phyloP scores from a whole-genome alignment of 1,140 invertebrate species.

The Drosophila prosaltans region DNA sequence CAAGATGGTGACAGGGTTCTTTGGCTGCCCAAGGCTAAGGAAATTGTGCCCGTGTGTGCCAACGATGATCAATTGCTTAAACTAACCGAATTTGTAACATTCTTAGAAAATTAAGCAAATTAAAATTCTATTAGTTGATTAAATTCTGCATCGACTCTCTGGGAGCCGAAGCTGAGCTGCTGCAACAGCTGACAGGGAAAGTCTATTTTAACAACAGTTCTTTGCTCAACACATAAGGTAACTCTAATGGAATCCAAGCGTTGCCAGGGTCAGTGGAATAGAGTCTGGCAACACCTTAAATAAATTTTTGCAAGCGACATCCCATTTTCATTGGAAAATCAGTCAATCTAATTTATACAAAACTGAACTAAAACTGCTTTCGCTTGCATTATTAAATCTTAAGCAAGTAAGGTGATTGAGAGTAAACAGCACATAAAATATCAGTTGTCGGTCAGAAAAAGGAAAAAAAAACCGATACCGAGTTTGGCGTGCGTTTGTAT shows the following conservation, averaged over 20 bases:
- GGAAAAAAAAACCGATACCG: slow-evolving; percentile 58
- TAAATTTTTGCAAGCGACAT: slow-evolving; percentile 52
- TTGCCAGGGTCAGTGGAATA: background rate
- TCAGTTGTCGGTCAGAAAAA: slow-evolving; percentile 20
- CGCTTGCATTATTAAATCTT: slow-evolving; percentile 7
- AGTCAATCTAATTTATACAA: slow-evolving; percentile 39
- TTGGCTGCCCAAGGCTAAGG: slow-evolving; percentile 53
- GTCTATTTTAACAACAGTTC: too few relatives aligned
- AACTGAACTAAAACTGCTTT: slow-evolving; percentile 32
- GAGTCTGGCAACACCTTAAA: slow-evolving; percentile 26
- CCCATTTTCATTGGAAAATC: slow-evolving; percentile 68
- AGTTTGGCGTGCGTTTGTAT: slow-evolving; percentile 62
- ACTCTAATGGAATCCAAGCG: background rate
- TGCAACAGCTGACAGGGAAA: too few relatives aligned
- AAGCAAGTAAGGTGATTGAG: background rate
- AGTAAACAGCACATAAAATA: slow-evolving; percentile 16
- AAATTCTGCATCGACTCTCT: too few relatives aligned
- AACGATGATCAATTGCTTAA: slow-evolving; percentile 72
- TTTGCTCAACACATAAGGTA: too few relatives aligned
- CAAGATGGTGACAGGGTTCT: slow-evolving; percentile 58
- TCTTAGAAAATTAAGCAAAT: slow-evolving; percentile 62
- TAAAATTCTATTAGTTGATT: slow-evolving; percentile 27
- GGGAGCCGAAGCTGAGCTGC: too few relatives aligned
- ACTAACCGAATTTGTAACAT: slow-evolving; percentile 70
- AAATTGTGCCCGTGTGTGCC: slow-evolving; percentile 31